Evolutionary conservation across 1,140 invertebrate genomes (phyloP).

Genomic region (Drosophila tsacasi): DNA sequence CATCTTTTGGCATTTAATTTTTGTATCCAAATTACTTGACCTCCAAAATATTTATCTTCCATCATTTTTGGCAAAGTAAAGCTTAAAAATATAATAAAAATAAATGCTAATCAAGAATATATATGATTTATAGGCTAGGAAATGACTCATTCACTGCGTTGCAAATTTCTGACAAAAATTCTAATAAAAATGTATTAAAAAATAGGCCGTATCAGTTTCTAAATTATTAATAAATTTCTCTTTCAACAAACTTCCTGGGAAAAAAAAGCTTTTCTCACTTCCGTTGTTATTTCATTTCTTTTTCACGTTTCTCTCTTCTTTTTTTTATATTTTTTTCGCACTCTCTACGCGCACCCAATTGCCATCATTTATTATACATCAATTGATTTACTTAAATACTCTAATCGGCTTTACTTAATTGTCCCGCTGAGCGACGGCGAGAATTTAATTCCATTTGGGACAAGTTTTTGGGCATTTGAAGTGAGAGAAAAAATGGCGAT

Average conservation of each 20-base stretch:
- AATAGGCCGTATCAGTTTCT: no score
- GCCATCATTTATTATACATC: constrained; percentile 31
- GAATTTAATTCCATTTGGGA: constrained; percentile 13
- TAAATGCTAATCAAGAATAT: no score
- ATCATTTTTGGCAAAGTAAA: no score
- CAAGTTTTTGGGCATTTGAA: constrained; percentile 4
- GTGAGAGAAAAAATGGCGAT: constrained; percentile 3
- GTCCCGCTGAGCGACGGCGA: background rate
- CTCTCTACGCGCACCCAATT: background rate
- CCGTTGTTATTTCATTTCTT: background rate
- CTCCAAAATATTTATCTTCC: no score
- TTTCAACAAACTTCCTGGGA: background rate
- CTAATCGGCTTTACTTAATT: constrained; percentile 40
- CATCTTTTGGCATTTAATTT: no score
- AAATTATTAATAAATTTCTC: background rate
- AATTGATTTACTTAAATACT: constrained; percentile 38
- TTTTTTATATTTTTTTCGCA: background rate
- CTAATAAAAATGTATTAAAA: background rate
- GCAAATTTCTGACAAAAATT: no score
- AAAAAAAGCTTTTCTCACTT: background rate
- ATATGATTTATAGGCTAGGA: no score
- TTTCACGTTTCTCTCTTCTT: background rate
- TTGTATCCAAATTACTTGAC: no score
- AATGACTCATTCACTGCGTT: no score
- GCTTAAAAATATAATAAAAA: no score